Percentiles rank a stretch among this genome's conserved stretches.
These are phyloP conservation scores for Amorpha juglandis DNA, from an alignment of 2,888 invertebrate genomes.

Conservation along the genomic window DNA sequence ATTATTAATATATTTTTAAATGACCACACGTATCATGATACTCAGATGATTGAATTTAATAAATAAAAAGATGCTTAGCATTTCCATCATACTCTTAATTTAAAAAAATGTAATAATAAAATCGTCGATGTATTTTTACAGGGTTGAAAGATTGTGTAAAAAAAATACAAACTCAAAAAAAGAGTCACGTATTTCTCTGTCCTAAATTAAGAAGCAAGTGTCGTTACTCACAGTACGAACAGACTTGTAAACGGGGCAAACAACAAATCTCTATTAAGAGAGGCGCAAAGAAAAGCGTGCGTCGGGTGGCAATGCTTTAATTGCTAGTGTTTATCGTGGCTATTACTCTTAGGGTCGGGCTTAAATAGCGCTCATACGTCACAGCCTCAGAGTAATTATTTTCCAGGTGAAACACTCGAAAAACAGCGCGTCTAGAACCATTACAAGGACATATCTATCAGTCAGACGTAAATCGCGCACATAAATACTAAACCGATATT, in stretches of 20 bases:
- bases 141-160: background rate
- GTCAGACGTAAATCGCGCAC: slow-evolving; percentile 50
- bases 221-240: slow-evolving; percentile 21
- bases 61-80: no score
- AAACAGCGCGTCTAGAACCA: slow-evolving; percentile 58
- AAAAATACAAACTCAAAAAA: background rate
- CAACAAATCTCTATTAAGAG: slow-evolving; percentile 76
- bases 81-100: no score
- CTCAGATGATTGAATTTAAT: no score
- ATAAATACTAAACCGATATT: slow-evolving; percentile 24
- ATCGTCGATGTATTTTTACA: background rate
- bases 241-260: slow-evolving; percentile 23
- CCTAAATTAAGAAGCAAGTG: slow-evolving; percentile 1
- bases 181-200: background rate
- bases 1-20: no score
- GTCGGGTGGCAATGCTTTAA: slow-evolving; percentile 82
- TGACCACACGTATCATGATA: no score
- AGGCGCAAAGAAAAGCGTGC: slow-evolving; percentile 80
- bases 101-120: no score
- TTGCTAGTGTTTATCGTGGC: slow-evolving; percentile 80
- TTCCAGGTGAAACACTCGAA: slow-evolving; percentile 76
- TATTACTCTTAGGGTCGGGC: slow-evolving; percentile 77
- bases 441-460: slow-evolving; percentile 71
- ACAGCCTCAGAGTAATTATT: slow-evolving; percentile 81
- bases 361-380: slow-evolving; percentile 81